phyloP scores from a whole-genome alignment of 64 coral and sea anemone species.

The Montipora foliosa region DNA sequence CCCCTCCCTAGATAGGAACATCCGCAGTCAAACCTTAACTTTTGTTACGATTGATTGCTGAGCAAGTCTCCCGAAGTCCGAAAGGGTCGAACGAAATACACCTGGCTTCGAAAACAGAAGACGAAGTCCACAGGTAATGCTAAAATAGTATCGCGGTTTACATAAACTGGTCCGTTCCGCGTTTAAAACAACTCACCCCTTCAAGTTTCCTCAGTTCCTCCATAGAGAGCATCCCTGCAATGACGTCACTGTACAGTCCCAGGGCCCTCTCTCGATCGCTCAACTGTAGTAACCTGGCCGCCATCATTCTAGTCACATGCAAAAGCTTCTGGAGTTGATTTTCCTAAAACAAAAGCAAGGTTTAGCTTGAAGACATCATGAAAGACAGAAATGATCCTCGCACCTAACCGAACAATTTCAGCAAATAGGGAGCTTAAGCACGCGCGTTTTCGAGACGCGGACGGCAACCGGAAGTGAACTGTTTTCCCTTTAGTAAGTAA shows the following conservation, averaged over 20 bases:
- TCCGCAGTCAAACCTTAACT: no score
- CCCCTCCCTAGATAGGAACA: no score
- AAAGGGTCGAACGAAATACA: no score
- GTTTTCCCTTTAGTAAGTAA: no score
- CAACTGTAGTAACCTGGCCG: constrained; percentile 76
- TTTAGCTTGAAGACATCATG: background rate
- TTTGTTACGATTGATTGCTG: no score
- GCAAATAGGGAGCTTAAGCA: no score
- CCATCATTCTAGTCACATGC: constrained; percentile 86
- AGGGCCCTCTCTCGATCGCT: constrained; percentile 65
- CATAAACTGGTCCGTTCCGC: background rate
- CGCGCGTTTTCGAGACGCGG: no score
- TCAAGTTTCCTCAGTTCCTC: constrained; percentile 80
- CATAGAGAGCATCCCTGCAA: constrained; percentile 52
- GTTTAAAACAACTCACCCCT: constrained; percentile 4
- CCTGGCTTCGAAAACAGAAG: background rate
- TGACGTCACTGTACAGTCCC: constrained; percentile 73
- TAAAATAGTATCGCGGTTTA: no score
- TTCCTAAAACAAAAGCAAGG: constrained; percentile 53
- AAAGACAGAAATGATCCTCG: no score
- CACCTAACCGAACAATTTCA: no score
- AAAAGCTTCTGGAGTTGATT: constrained; percentile 81
- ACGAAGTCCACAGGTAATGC: background rate
- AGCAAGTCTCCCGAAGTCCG: no score
- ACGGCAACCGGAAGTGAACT: no score